Base-by-base conservation (phyloP, 2,888 invertebrate genomes). In the Artemia sp. region DNA sequence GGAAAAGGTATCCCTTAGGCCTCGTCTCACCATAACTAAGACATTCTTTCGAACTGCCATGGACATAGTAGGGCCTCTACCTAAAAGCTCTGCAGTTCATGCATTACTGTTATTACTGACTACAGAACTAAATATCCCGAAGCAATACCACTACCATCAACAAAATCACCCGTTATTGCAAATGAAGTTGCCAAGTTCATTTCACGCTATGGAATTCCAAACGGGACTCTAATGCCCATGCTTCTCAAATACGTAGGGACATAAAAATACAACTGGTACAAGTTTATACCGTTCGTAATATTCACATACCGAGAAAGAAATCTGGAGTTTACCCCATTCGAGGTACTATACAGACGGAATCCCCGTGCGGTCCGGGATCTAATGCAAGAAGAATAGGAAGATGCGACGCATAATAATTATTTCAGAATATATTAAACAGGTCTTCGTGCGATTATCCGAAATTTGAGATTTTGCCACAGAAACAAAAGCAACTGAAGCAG, bases 401-500 rank as follows among this genome's bases (percentile, higher is more conserved):
- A 58, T 19, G 1, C 1, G 19, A 19, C 19, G 19, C 58, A 8
- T 19, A 58, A 58, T 58, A 58, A 58, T 58, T 66, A 66, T 70
- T 70, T 12, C 50, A 67, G 68, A 72, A 72, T 51, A 72, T 51
- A 70, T 71, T 70, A 58, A 70, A 70, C 68, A 72, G 67, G 66
- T 72, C 67, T 52, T 67, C 68, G 50, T 69, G 64, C 19, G 66
- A 67, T 53, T 68, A 69, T 66, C 68, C 51, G 52, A 72, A 72
- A 51, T 70, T 71, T 51, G 38, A 51, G 58, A 64, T 67, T 71
- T 72, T 69, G 38, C 58, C 58, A 58, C 58, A 58, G 10, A 58
- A 58, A 9, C 8, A 58, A 58, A 58, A 58, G 58, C 58, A 58
- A 58, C 58, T 9, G 58, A 58, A 58, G 58, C 58, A 58, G 10